phyloP scores from a whole-genome alignment of 2,113 vertebrate genomes.

The Egretta garzetta region DNA sequence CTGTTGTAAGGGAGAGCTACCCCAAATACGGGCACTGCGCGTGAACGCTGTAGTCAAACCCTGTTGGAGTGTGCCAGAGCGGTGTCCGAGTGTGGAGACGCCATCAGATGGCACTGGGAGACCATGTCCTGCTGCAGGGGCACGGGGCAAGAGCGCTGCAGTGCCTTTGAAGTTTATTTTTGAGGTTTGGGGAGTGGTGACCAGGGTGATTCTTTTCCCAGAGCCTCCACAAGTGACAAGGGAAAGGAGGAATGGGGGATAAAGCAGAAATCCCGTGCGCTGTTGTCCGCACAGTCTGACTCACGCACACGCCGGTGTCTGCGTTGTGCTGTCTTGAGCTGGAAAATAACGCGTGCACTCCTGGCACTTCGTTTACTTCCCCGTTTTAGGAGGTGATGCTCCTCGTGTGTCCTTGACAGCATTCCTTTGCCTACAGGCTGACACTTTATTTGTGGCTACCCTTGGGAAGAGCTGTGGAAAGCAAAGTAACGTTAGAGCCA shows the following conservation, averaged over 20 bases:
- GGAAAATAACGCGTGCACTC: accelerated
- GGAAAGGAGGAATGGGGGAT: background rate
- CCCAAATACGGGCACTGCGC: no score
- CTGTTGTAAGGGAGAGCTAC: no score
- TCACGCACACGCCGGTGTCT: accelerated
- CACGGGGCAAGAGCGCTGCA: no score
- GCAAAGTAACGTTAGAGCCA: accelerated
- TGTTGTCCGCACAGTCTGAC: accelerated
- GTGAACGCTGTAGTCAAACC: no score
- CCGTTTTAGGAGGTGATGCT: background rate
- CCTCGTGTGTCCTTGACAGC: background rate
- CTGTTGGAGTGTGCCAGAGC: no score
- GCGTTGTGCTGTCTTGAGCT: background rate
- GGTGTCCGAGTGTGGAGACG: no score
- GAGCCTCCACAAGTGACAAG: background rate
- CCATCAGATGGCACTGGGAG: no score
- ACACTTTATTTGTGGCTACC: background rate
- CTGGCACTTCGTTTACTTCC: background rate
- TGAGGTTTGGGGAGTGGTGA: background rate
- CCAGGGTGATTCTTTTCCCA: accelerated
- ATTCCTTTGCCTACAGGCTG: background rate
- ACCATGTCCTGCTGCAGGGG: no score
- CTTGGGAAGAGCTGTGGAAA: background rate
- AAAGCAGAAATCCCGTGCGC: background rate
- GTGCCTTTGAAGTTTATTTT: no score